Evolutionary conservation across 2,888 invertebrate genomes (phyloP).

Genomic region (Phoronis australis): DNA sequence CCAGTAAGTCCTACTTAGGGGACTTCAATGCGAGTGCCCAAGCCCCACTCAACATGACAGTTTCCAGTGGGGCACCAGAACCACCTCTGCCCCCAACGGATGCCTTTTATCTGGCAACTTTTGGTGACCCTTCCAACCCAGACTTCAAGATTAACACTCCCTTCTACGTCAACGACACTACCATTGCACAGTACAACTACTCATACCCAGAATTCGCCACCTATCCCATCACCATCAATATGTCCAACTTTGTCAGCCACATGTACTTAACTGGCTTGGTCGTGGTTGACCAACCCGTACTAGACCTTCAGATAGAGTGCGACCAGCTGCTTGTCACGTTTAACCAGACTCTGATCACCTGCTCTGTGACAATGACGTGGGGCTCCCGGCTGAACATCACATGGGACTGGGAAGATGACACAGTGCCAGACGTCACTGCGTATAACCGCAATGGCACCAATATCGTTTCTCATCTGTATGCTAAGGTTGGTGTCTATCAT

Average conservation of each 20-base stretch:
- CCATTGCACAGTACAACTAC: not conserved
- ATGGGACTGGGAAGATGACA: constrained; percentile 11
- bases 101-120: not conserved
- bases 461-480: constrained; percentile 7
- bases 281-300: not conserved
- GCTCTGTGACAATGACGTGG: constrained; percentile 10
- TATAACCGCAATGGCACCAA: constrained; percentile 6
- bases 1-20: too few species aligned
- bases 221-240: not conserved
- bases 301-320: not conserved
- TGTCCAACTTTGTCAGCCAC: not conserved
- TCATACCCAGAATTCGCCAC: not conserved
- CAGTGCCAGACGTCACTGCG: not conserved
- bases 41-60: too few species aligned
- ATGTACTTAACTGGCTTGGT: not conserved
- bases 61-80: not conserved
- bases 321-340: not conserved
- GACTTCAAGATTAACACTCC: not conserved
- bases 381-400: constrained; percentile 13
- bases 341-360: not conserved
- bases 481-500: constrained; percentile 11
- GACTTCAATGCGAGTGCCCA: too few species aligned
- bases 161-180: not conserved
- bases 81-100: not conserved
- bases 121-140: not conserved